Evolutionary conservation across 2,888 invertebrate species (phyloP).

Genomic region (Heliconius aoede): DNA sequence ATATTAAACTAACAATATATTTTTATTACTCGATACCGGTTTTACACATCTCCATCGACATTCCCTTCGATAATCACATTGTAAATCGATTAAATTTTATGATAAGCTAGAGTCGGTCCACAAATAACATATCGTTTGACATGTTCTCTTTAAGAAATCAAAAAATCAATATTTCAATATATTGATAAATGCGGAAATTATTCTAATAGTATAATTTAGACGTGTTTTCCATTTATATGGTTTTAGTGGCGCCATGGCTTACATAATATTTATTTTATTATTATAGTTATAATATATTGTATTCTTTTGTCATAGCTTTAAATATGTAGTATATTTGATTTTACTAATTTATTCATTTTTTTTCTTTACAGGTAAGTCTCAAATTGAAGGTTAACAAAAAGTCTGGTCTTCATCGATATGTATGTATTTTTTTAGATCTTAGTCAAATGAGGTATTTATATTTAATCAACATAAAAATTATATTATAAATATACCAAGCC

Average conservation of each 20-base stretch:
- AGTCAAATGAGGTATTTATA: background rate
- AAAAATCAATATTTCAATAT: conserved; percentile 33
- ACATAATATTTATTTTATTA: conserved; percentile 26
- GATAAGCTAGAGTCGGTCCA: conserved; percentile 25
- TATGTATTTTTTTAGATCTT: background rate
- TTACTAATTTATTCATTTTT: background rate
- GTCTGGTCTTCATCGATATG: background rate
- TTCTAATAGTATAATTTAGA: conserved; percentile 32
- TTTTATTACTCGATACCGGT: conserved; percentile 27
- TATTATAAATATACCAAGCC: conserved; percentile 4
- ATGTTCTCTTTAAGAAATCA: conserved; percentile 11
- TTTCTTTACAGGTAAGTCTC: conserved; percentile 33
- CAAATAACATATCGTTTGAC: conserved; percentile 28
- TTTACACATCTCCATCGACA: conserved; percentile 27
- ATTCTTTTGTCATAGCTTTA: background rate
- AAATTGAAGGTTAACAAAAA: background rate
- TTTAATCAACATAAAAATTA: background rate
- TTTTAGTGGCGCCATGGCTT: conserved; percentile 37
- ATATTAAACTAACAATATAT: conserved; percentile 18
- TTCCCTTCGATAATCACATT: conserved; percentile 27
- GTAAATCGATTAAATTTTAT: conserved; percentile 41
- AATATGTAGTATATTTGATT: background rate
- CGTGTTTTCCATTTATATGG: conserved; percentile 36
- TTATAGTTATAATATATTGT: conserved; percentile 17
- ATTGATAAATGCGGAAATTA: conserved; percentile 39